A percentile compares a stretch with the other conserved stretches of the same genome.
Conservation (phyloP, 2,113 vertebrate species). For the Pheucticus melanocephalus region DNA sequence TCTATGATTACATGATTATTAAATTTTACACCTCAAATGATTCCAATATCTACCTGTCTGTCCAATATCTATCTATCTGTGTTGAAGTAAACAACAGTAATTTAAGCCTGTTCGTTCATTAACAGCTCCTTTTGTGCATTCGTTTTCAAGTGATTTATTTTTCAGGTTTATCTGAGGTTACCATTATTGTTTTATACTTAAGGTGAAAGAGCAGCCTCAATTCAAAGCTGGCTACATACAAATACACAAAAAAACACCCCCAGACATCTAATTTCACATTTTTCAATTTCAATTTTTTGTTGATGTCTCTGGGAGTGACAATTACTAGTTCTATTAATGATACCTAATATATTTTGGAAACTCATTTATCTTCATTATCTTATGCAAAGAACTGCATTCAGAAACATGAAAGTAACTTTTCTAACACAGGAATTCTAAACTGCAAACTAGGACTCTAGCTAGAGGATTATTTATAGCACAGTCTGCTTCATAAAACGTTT, state of each 20-base stretch:
- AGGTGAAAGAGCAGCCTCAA: not conserved
- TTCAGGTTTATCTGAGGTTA: not conserved
- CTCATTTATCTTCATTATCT: not conserved
- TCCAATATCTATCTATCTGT: not conserved
- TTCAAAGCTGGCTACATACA: not conserved
- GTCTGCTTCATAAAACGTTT: not conserved
- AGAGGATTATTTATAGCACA: not conserved
- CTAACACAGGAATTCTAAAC: not conserved
- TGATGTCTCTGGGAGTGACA: not conserved
- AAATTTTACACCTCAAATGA: not conserved
- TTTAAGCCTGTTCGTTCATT: not conserved
- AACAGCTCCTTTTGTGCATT: not conserved
- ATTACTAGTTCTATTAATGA: not conserved
- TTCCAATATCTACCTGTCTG: not conserved
- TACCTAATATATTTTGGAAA: not conserved
- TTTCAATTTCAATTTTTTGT: not conserved
- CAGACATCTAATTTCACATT: not conserved
- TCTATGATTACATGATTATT: not conserved
- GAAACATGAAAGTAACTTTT: not conserved
- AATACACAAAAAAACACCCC: not conserved
- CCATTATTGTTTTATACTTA: not conserved
- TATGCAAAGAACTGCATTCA: not conserved
- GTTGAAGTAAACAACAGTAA: not conserved
- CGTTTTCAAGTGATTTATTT: not conserved
- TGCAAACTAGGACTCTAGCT: not conserved